Base-by-base conservation (phyloP, 1,140 invertebrate genomes). In the Oryctes rhinoceros region DNA sequence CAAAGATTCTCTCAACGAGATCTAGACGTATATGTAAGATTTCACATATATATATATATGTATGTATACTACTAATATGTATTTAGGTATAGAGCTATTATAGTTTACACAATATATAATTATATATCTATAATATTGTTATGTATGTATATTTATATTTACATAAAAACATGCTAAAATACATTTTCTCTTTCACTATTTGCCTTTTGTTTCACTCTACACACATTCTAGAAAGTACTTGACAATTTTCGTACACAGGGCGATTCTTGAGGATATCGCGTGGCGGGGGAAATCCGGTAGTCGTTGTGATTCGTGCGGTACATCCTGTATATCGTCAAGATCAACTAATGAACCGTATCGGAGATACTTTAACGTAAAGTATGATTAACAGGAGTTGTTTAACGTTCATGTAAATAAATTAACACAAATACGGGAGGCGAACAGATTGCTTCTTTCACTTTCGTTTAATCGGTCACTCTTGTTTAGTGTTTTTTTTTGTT, bases 81-180 rank as follows among this genome's bases (percentile, higher is more conserved):
- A 44, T 44, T 7, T 44, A 44, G 39, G 5, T 44, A 44, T 44
- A 7, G 39, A 30, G 24, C 24, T 44, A 44, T 44, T 44, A 10
- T 44, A 44, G 39, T 44, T 44, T 62, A 62, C 20, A 62, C 20
- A 62, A 62, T 62, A 62, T 62, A 62, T 62, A 53, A 44, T 44
- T 7, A 44, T 44, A 44, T 44, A 44, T 44, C 5, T 44, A 10
- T 44, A 44, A 10, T 44, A 44, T 44, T 44, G 39, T 10, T 67
- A 67, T 67, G 24, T 67, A 67, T 67, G 11, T 71, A 37, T 71
- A 24, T 71, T 24, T 71, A 37, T 71, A 71, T 71, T 71, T 71
- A 71, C 65, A 71, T 71, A 71, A 10, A 71, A 71, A 71, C 65
- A 67, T 67, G 65, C 65, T 67, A 67, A 67, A 67, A 67, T 67